Percentiles rank a stretch among this genome's conserved stretches.
Evolutionary conservation across 1,140 invertebrate species (phyloP).

Genomic region (Phymastichus coffea): DNA sequence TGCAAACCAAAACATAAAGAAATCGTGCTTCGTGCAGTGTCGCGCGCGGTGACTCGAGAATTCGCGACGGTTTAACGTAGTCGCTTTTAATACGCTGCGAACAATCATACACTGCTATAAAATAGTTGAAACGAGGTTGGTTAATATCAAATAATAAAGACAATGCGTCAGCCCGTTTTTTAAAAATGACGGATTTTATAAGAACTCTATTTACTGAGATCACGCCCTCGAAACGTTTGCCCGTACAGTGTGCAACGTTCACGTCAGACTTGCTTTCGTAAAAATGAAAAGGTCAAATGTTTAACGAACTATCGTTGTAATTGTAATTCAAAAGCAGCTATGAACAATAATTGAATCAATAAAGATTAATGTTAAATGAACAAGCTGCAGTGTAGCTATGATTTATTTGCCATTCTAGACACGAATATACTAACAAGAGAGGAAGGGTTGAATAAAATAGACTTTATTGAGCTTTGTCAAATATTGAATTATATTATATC

Average conservation of each 20-base stretch:
- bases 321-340: not conserved
- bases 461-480: slow-evolving; percentile 25
- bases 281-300: slow-evolving; percentile 4
- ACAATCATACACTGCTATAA: slow-evolving; percentile 1
- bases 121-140: not conserved
- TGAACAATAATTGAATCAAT: not conserved
- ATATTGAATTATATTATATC: slow-evolving; percentile 29
- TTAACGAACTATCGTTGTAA: slow-evolving; percentile 8
- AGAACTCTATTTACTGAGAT: slow-evolving; percentile 11
- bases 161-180: not conserved
- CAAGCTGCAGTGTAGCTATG: too few relatives aligned
- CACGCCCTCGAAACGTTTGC: not conserved
- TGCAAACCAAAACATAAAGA: not conserved
- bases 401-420: too few relatives aligned
- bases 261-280: not conserved
- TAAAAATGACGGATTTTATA: slow-evolving; percentile 5
- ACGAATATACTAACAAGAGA: too few relatives aligned
- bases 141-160: not conserved
- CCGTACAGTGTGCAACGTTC: not conserved
- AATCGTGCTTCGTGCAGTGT: slow-evolving; percentile 8
- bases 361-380: slow-evolving; percentile 8
- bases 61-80: not conserved
- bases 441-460: slow-evolving; percentile 16
- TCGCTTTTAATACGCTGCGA: not conserved
- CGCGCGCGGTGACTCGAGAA: not conserved